These are phyloP conservation scores for Sebastes taczanowskii DNA, from an alignment of 2,797 vertebrate genomes.

Conservation along the genomic window DNA sequence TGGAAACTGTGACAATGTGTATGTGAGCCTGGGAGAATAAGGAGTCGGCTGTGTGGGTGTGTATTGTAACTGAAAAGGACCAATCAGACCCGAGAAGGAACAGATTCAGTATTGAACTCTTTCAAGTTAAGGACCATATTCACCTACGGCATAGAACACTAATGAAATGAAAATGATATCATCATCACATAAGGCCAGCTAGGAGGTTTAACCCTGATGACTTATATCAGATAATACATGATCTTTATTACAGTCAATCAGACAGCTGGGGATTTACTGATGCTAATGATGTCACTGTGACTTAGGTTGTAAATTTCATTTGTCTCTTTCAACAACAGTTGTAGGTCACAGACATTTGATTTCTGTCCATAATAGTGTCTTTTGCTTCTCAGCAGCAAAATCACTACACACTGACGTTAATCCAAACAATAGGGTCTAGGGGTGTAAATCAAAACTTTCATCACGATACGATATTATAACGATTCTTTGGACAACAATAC, in stretches of 20 bases:
- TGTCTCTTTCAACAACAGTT: not conserved
- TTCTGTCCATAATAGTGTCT: not conserved
- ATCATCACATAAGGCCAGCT: not conserved
- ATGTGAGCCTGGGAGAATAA: constrained; percentile 35
- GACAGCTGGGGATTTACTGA: not conserved
- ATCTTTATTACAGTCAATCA: constrained; percentile 13
- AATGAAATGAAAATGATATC: not conserved
- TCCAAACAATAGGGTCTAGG: not conserved
- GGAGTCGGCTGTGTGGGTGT: constrained; percentile 12
- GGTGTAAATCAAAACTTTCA: too few relatives aligned
- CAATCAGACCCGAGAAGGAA: not conserved
- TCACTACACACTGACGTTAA: not conserved
- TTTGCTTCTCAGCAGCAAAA: too few relatives aligned
- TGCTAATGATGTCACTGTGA: constrained; percentile 5
- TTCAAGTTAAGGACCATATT: not conserved
- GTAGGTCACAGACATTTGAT: not conserved
- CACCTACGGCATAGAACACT: not conserved
- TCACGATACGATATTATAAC: too few relatives aligned
- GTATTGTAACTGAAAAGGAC: constrained; percentile 22
- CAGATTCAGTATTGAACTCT: not conserved
- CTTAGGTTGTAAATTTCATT: constrained; percentile 1
- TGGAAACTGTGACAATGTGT: constrained; percentile 74
- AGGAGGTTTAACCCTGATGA: not conserved
- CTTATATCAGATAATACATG: not conserved
- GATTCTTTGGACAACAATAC: too few relatives aligned